Evolutionary conservation across 2,113 vertebrate genomes (phyloP).

Genomic region (Hyperopisus bebe): DNA sequence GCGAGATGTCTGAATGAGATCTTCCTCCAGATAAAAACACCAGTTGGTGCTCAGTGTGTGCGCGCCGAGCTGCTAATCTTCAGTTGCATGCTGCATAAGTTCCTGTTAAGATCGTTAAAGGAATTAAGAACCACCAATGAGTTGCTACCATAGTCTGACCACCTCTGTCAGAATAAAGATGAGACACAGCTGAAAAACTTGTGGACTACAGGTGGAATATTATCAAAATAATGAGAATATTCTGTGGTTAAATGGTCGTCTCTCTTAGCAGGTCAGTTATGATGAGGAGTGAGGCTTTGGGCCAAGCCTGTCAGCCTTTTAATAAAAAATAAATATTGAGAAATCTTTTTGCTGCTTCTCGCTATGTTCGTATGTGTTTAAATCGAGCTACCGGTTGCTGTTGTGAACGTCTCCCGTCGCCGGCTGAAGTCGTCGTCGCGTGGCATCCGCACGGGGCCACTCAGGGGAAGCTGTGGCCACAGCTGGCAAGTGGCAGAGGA

Average conservation of each 20-base stretch:
- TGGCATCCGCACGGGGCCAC: constrained; percentile 24
- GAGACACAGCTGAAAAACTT: not conserved
- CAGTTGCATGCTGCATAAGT: constrained; percentile 51
- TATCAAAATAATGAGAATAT: not conserved
- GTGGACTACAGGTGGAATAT: not conserved
- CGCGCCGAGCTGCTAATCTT: constrained; percentile 61
- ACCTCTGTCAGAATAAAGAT: not conserved
- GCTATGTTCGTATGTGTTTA: not conserved
- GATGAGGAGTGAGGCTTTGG: not conserved
- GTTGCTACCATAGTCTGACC: not conserved
- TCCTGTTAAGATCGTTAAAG: constrained; percentile 9
- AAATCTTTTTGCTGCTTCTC: not conserved
- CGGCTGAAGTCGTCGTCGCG: constrained; percentile 16
- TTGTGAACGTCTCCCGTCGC: not conserved
- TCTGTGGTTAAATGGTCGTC: not conserved
- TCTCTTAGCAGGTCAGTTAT: not conserved
- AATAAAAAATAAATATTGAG: not conserved
- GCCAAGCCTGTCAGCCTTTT: not conserved
- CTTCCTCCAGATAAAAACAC: not conserved
- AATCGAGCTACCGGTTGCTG: not conserved
- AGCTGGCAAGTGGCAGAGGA: constrained; percentile 38
- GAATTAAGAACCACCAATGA: not conserved
- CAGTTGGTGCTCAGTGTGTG: constrained; percentile 3
- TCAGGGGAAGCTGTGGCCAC: constrained; percentile 34
- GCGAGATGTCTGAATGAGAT: not conserved